Evolutionary conservation across 2,113 vertebrate genomes (phyloP), one percentile per base, ranked within the genome.

Genomic region (Parotia lawesii): DNA sequence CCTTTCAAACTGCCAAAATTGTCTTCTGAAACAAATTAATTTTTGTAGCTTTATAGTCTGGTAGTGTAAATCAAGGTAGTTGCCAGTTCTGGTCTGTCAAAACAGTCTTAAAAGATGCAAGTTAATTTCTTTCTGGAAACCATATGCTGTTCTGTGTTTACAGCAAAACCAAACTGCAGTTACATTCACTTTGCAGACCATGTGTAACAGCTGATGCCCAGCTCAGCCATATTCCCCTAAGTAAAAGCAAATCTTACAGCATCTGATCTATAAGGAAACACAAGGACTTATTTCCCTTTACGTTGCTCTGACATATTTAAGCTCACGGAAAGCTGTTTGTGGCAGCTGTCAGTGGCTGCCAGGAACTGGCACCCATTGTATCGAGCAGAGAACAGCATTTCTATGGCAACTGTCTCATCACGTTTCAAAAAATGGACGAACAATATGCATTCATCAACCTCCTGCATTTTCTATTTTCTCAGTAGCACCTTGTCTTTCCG

Each of bases 381-480:
- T 92, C 6, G 44, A 83, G 54, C 45, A 94, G 62, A 86, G 69
- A 94, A 91, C 28, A 91, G 54, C 78, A 97, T 96, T 96, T 88
- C 97, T 96, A 95, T 95, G 58, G 90, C 80, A 97, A 96, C 96
- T 86, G 42, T 57, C 77, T 85, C 45, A 11, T 71, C 92, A 78
- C 50, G 56, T 85, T 91, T 75, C 27, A 71, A 87, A 87, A 83
- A 81, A 74, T 3, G 11, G 47, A 47, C n/a, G 27, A 93, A 82
- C 44, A 83, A 79, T 85, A 79, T 75, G 57, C 17, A 79, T 40
- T 61, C 51, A 22, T 70, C 76, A 31, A 31, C 57, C 51, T 60
- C 47, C 67, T 76, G 2, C 21, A 29, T 58, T 85, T 84, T 84
- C 29, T 15, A 5, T 82, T 94, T 86, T 44, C 73, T 83, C 50